phyloP scores from a whole-genome alignment of 2,888 invertebrate genomes.

The Holacanthella duospinosa region DNA sequence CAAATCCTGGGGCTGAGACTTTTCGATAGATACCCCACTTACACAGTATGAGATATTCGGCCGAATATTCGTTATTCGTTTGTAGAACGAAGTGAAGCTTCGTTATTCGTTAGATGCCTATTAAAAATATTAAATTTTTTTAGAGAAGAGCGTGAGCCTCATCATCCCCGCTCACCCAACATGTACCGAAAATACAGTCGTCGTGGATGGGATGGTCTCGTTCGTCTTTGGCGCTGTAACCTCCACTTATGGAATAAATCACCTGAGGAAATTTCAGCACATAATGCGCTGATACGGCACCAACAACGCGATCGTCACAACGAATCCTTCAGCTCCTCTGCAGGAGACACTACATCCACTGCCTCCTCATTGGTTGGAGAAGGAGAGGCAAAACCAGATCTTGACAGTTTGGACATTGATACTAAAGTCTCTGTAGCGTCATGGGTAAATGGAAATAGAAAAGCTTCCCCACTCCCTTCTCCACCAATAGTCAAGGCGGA shows the following conservation, averaged over 20 bases:
- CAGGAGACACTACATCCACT: not conserved
- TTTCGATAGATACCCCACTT: too few relatives aligned
- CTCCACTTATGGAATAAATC: conserved; percentile 64
- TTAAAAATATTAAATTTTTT: not conserved
- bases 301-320: not conserved
- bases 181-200: conserved; percentile 78
- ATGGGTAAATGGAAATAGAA: too few relatives aligned
- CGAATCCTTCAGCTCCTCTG: not conserved
- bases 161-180: conserved; percentile 82
- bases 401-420: too few relatives aligned
- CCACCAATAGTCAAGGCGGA: not conserved
- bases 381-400: too few relatives aligned
- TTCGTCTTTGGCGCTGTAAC: conserved; percentile 74
- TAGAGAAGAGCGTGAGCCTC: conserved; percentile 50
- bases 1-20: too few relatives aligned
- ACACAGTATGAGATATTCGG: too few relatives aligned
- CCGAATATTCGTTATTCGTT: too few relatives aligned
- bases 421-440: too few relatives aligned
- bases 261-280: not conserved
- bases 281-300: not conserved
- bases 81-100: too few relatives aligned
- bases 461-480: too few relatives aligned
- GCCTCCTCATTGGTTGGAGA: too few relatives aligned
- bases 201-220: conserved; percentile 81
- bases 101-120: too few relatives aligned